phyloP scores from a whole-genome alignment of 1,140 invertebrate species.

The Drosophila sp. region DNA sequence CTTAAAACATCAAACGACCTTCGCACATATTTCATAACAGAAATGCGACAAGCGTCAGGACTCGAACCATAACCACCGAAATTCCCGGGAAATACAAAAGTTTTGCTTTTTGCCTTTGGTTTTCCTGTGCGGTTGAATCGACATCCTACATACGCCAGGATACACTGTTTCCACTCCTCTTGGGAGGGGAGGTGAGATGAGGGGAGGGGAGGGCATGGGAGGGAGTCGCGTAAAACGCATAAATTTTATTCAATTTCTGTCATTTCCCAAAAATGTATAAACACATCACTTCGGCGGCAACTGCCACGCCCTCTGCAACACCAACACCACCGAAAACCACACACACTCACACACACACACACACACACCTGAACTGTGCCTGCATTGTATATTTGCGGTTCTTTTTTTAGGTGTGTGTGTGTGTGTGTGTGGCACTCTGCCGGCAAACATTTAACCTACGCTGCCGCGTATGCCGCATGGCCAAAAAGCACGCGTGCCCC shows the following conservation, averaged over 20 bases:
- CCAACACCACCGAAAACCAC: slow-evolving; percentile 40
- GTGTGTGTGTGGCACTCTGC: background rate
- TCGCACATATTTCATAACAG: slow-evolving; percentile 64
- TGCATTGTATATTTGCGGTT: slow-evolving; percentile 62
- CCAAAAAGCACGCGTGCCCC: slow-evolving; percentile 63
- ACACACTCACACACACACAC: slow-evolving; percentile 34
- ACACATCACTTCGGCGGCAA: slow-evolving; percentile 62
- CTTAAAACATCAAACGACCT: slow-evolving; percentile 54
- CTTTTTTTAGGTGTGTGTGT: slow-evolving; percentile 25
- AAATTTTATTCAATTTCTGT: slow-evolving; percentile 81
- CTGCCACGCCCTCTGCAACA: background rate
- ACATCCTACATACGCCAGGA: background rate
- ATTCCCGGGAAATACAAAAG: slow-evolving; percentile 3
- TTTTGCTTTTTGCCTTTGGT: slow-evolving; percentile 28
- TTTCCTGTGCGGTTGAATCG: slow-evolving; percentile 54
- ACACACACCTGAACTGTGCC: slow-evolving; percentile 44
- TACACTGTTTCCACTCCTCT: background rate
- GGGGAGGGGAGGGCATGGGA: background rate
- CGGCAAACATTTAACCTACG: slow-evolving; percentile 51
- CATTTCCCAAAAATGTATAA: slow-evolving; percentile 75
- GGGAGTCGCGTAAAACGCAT: slow-evolving; percentile 52
- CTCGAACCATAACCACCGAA: background rate
- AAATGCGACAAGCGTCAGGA: slow-evolving; percentile 35
- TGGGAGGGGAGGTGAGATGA: background rate
- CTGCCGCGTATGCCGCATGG: slow-evolving; percentile 44